Evolutionary conservation across 2,797 vertebrate species (phyloP).

Genomic region (Thalassophryne amazonica): DNA sequence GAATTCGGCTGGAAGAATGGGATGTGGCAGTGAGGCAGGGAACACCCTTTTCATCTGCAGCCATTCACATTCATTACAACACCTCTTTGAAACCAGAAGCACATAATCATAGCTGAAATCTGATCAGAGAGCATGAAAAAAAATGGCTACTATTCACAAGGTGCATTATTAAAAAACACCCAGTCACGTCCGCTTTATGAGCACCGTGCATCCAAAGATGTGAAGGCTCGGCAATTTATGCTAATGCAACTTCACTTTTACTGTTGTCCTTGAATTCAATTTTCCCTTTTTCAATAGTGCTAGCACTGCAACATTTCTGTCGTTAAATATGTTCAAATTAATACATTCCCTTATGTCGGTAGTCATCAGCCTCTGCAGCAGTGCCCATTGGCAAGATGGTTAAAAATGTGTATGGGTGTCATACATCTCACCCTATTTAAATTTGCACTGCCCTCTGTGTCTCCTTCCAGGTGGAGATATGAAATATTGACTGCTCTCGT

Average conservation of each 20-base stretch:
- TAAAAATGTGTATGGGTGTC: constrained; percentile 43
- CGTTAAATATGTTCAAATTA: constrained; percentile 51
- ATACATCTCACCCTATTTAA: constrained; percentile 67
- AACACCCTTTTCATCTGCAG: constrained; percentile 63
- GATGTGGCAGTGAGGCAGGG: constrained; percentile 49
- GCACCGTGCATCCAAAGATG: constrained; percentile 42
- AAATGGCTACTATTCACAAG: constrained; percentile 36
- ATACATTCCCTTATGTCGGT: constrained; percentile 46
- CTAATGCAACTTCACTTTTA: constrained; percentile 42
- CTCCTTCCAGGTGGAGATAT: constrained; percentile 74
- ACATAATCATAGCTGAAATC: constrained; percentile 53
- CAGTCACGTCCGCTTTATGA: constrained; percentile 8
- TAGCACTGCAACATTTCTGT: constrained; percentile 20
- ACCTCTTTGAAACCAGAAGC: constrained; percentile 60
- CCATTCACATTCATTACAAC: constrained; percentile 62
- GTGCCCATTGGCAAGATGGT: constrained; percentile 36
- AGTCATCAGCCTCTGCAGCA: constrained; percentile 22
- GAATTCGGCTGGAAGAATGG: constrained; percentile 55
- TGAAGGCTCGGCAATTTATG: constrained; percentile 61
- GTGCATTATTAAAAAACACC: constrained; percentile 40
- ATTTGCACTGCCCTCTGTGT: constrained; percentile 70
- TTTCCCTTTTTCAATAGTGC: constrained; percentile 26
- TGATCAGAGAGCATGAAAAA: constrained; percentile 37
- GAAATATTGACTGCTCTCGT: constrained; percentile 78
- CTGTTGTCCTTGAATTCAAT: constrained; percentile 44